phyloP scores from a whole-genome alignment of 2,888 invertebrate species.

The Nemoura dubitans region DNA sequence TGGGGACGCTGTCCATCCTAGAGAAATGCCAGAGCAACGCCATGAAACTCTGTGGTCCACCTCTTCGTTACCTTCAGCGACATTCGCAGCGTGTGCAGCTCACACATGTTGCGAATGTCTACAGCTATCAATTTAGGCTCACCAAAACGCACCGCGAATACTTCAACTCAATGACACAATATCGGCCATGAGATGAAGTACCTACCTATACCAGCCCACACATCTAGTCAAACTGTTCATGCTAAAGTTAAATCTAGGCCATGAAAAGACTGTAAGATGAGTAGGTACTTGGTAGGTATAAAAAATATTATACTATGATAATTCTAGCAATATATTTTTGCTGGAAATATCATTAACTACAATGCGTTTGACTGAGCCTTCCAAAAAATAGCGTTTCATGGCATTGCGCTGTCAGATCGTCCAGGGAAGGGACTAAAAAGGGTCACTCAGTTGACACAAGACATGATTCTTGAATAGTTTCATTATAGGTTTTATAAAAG shows the following conservation, averaged over 20 bases:
- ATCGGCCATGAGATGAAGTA: too few species aligned
- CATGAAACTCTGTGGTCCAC: slow-evolving; percentile 49
- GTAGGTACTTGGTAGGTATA: too few species aligned
- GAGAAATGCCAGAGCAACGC: slow-evolving; percentile 50
- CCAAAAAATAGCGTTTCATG: slow-evolving; percentile 42
- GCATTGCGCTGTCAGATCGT: slow-evolving; percentile 44
- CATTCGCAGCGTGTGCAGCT: background rate
- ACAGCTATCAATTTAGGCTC: background rate
- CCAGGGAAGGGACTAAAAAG: background rate
- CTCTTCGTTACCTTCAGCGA: background rate
- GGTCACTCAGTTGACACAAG: background rate
- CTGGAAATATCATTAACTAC: background rate
- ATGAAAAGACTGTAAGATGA: too few species aligned
- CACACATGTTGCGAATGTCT: background rate
- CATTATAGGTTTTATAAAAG: too few species aligned
- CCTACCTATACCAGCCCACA: too few species aligned
- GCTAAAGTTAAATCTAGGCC: too few species aligned
- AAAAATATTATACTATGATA: background rate
- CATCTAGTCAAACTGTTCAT: too few species aligned
- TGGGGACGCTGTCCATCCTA: background rate
- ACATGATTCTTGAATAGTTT: too few species aligned
- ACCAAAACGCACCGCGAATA: too few species aligned
- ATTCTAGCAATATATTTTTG: background rate
- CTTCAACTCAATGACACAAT: too few species aligned
- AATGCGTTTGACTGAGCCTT: background rate